phyloP scores from a whole-genome alignment of 2,113 vertebrate species.

The Aspidoscelis tigris region DNA sequence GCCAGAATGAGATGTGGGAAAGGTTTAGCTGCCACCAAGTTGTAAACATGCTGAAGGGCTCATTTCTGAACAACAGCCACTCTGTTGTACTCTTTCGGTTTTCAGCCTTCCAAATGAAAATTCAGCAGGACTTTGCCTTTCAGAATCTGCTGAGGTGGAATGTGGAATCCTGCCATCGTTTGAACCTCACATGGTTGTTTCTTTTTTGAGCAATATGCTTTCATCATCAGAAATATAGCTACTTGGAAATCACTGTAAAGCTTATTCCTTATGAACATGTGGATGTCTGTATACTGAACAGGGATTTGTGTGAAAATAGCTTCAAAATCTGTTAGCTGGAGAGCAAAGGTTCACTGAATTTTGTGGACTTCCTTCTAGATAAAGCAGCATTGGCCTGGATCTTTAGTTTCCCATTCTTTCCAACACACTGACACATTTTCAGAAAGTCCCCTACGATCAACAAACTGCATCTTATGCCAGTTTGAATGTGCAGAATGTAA shows the following conservation, averaged over 20 bases:
- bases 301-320: background rate
- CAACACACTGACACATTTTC: background rate
- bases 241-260: background rate
- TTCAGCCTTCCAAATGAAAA: background rate
- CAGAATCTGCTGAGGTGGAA: background rate
- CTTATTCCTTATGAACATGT: background rate
- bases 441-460: background rate
- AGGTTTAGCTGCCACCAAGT: constrained; percentile 25
- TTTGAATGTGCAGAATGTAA: too few relatives aligned
- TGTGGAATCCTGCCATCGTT: background rate
- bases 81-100: background rate
- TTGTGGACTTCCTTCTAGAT: background rate
- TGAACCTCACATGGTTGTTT: background rate
- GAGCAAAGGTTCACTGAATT: background rate
- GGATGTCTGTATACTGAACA: background rate
- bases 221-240: background rate
- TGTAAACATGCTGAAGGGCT: constrained; percentile 25
- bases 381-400: background rate
- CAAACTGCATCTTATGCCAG: too few relatives aligned
- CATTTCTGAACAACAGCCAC: background rate
- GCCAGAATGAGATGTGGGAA: background rate
- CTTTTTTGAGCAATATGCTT: background rate
- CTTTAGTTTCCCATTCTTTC: background rate
- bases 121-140: background rate
- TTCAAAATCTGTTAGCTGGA: background rate